Conservation (phyloP, 53 echinoderm and acorn worm species). For the Paracentrotus lividus region DNA sequence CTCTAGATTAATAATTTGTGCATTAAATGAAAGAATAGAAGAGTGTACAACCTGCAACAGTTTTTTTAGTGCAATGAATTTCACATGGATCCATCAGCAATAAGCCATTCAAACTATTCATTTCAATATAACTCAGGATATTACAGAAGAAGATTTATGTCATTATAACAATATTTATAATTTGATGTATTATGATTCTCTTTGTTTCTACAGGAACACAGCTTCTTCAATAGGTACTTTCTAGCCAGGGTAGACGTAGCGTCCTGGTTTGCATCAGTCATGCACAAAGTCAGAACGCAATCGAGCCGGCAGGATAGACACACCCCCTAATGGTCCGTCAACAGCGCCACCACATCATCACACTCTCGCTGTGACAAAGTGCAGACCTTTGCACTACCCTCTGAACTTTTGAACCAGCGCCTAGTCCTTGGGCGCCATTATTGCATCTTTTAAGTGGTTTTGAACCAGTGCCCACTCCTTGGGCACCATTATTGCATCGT, state of each 20-base stretch:
- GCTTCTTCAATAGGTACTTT: slow-evolving; percentile 97
- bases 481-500: background rate
- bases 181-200: background rate
- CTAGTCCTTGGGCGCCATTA: background rate
- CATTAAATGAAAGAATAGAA: no score
- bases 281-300: slow-evolving; percentile 84
- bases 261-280: slow-evolving; percentile 96
- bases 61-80: no score
- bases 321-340: slow-evolving; percentile 38
- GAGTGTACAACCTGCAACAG: no score
- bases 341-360: background rate
- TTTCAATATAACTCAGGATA: no score
- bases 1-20: no score
- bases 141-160: no score
- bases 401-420: slow-evolving; percentile 31
- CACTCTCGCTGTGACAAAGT: slow-evolving; percentile 47
- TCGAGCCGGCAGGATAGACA: slow-evolving; percentile 60
- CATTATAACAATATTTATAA: no score
- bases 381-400: background rate
- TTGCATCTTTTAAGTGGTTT: slow-evolving; percentile 25
- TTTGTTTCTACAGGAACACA: slow-evolving; percentile 84
- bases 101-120: no score
- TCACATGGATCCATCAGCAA: no score
- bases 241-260: slow-evolving; percentile 95
- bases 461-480: background rate